These are phyloP conservation scores for Epistrophe grossulariae DNA, from an alignment of 2,888 invertebrate genomes.

Conservation along the genomic window DNA sequence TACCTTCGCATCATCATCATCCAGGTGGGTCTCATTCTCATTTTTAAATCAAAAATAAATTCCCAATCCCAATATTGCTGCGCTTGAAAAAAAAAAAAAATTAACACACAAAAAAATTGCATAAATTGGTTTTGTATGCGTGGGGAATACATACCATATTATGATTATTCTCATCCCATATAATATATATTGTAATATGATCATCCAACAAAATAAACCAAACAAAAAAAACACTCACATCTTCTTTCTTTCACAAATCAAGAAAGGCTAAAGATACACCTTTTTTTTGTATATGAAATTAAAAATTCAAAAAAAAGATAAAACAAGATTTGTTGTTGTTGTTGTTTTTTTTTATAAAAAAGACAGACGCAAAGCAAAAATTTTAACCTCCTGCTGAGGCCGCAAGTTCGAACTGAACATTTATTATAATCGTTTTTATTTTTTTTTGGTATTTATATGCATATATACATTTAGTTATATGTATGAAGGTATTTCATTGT, in stretches of 20 bases:
- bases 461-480: slow-evolving; percentile 22
- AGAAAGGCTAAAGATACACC: slow-evolving; percentile 52
- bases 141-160: slow-evolving; percentile 63
- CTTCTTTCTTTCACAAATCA: slow-evolving; percentile 19
- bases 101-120: slow-evolving; percentile 54
- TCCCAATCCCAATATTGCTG: slow-evolving; percentile 50
- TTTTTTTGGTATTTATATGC: slow-evolving; percentile 57
- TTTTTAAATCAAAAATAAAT: slow-evolving; percentile 66
- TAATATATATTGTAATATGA: slow-evolving; percentile 62
- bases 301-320: slow-evolving; percentile 54
- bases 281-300: slow-evolving; percentile 73
- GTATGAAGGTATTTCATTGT: slow-evolving; percentile 2
- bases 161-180: slow-evolving; percentile 69
- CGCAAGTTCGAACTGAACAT: slow-evolving; percentile 74
- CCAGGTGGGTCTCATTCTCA: slow-evolving; percentile 66
- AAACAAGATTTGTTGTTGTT: slow-evolving; percentile 32
- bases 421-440: slow-evolving; percentile 75
- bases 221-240: slow-evolving; percentile 24
- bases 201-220: slow-evolving; percentile 46
- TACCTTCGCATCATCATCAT: slow-evolving; percentile 31
- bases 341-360: slow-evolving; percentile 4
- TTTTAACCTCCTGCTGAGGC: slow-evolving; percentile 75
- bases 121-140: slow-evolving; percentile 72
- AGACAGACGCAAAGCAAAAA: slow-evolving; percentile 73
- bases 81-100: slow-evolving; percentile 52